Percentiles rank a stretch among this genome's conserved stretches.
Conservation (phyloP, 2,797 vertebrate species). For the Karalla daura region DNA sequence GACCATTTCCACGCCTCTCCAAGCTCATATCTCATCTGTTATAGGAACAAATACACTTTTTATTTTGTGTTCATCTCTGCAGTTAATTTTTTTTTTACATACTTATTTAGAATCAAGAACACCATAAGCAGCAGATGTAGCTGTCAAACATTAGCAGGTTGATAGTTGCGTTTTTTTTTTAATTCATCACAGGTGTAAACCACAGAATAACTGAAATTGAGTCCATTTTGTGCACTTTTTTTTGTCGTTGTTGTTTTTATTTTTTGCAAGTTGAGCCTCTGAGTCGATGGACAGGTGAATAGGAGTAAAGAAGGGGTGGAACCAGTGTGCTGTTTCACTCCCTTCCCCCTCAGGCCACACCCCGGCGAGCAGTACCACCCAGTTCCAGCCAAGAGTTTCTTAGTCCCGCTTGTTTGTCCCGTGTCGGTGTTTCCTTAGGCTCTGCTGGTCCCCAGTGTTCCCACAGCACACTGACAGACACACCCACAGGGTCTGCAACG, state of each 20-base stretch:
- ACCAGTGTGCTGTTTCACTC: conserved; percentile 17
- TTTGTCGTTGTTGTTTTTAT: too few species aligned
- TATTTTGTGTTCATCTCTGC: conserved; percentile 18
- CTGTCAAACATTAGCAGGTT: conserved; percentile 54
- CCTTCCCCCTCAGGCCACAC: background rate
- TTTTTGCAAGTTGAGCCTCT: conserved; percentile 66
- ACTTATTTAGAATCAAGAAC: conserved; percentile 52
- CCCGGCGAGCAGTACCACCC: conserved; percentile 35
- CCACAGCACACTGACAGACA: conserved; percentile 64
- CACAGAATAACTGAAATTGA: conserved; percentile 51
- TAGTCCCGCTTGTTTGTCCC: conserved; percentile 43
- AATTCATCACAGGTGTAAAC: conserved; percentile 57
- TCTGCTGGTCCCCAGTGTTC: conserved; percentile 40
- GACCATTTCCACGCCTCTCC: conserved; percentile 20
- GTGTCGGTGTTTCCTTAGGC: conserved; percentile 21
- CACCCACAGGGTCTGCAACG: conserved; percentile 40
- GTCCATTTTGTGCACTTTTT: conserved; percentile 68
- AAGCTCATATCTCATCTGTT: conserved; percentile 15
- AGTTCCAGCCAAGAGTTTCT: conserved; percentile 46
- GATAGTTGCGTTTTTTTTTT: conserved; percentile 28
- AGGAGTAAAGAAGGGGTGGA: conserved; percentile 43
- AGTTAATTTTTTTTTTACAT: conserved; percentile 53
- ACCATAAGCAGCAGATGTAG: conserved; percentile 61
- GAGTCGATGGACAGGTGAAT: conserved; percentile 57
- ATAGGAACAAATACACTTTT: conserved; percentile 28